Conservation (phyloP, 2,797 vertebrate species). For the Sebastes matsubarae region DNA sequence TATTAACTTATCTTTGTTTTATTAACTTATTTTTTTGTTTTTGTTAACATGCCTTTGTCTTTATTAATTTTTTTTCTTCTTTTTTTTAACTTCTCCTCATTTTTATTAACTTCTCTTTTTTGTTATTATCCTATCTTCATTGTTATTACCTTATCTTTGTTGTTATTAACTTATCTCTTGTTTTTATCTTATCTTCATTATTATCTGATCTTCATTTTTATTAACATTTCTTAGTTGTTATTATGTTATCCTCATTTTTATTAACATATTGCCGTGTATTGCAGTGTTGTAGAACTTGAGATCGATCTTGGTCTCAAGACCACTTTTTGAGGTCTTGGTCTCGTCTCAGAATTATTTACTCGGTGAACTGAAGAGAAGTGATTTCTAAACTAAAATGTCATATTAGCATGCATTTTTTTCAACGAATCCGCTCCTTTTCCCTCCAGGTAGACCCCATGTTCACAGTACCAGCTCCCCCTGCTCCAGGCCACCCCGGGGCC, state of each 20-base stretch:
- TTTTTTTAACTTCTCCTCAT: background rate
- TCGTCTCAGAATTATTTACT: background rate
- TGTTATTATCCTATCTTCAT: too few relatives aligned
- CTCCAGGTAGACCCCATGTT: conserved; percentile 93
- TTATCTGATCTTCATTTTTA: too few relatives aligned
- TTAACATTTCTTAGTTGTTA: background rate
- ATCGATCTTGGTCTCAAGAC: background rate
- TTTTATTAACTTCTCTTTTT: too few relatives aligned
- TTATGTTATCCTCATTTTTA: too few relatives aligned
- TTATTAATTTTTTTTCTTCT: background rate
- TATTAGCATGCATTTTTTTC: background rate
- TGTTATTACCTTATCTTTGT: too few relatives aligned
- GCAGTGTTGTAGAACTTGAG: background rate
- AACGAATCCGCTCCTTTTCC: background rate
- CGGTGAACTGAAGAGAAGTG: background rate
- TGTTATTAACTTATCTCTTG: too few relatives aligned
- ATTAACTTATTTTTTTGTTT: too few relatives aligned
- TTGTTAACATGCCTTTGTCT: too few relatives aligned
- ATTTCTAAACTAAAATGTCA: background rate
- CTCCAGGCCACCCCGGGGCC: conserved; percentile 84
- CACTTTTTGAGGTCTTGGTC: background rate
- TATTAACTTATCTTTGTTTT: too few relatives aligned
- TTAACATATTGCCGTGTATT: background rate
- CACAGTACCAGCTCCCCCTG: conserved; percentile 89
- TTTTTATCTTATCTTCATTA: background rate